Percentiles rank a stretch among this genome's conserved stretches.
phyloP scores from a whole-genome alignment of 2,113 vertebrate species.

The Oceanodroma tethys region DNA sequence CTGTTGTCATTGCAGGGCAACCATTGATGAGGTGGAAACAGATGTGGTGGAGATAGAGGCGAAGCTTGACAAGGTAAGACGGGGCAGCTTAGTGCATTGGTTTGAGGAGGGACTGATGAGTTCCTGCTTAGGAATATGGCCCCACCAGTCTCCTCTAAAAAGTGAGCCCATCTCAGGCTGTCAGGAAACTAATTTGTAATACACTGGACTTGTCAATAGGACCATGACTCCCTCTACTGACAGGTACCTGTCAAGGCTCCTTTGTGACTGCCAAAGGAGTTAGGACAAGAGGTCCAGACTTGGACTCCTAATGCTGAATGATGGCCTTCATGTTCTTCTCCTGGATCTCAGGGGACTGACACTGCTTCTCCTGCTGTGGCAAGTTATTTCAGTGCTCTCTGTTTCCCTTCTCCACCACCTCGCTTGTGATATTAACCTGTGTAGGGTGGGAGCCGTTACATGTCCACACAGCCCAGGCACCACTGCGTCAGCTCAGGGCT shows the following conservation, averaged over 20 bases:
- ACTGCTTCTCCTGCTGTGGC: neutral
- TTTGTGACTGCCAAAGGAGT: neutral
- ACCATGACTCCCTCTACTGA: neutral
- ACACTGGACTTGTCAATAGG: neutral
- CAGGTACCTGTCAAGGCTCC: neutral
- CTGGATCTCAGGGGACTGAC: neutral
- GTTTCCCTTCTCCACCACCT: neutral
- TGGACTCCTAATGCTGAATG: neutral
- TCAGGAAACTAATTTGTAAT: neutral
- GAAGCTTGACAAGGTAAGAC: slow-evolving; percentile 93
- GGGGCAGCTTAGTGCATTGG: fast-evolving
- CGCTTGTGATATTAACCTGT: neutral
- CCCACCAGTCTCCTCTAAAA: neutral
- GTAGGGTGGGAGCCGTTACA: neutral
- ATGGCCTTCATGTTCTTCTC: neutral
- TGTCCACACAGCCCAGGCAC: neutral
- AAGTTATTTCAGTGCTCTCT: neutral
- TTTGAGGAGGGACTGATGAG: neutral
- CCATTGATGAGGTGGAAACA: slow-evolving; percentile 94
- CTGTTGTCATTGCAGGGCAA: slow-evolving; percentile 81
- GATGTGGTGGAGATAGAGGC: slow-evolving; percentile 97
- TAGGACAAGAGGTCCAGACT: neutral
- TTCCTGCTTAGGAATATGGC: neutral
- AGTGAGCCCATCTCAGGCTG: neutral
- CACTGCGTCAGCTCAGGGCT: neutral